Evolutionary conservation across 1,140 invertebrate species (phyloP).

Genomic region (Phymastichus coffea): DNA sequence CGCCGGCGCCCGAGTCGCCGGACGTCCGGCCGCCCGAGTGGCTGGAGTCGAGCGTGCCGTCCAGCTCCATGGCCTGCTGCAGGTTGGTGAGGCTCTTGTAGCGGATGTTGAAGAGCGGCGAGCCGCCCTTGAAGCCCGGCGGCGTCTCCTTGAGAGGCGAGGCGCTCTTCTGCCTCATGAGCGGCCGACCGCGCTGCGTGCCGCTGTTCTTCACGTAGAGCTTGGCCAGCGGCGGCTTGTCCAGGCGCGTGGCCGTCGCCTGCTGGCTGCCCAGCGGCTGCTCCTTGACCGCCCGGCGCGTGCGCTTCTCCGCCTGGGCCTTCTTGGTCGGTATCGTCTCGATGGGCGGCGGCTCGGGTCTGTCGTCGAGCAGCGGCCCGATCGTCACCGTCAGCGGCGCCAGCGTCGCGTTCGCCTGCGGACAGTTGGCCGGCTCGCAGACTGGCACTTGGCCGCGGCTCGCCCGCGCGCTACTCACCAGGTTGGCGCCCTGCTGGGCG

Average conservation of each 20-base stretch:
- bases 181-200: constrained; percentile 65
- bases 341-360: constrained; percentile 85
- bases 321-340: constrained; percentile 88
- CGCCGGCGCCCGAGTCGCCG: constrained; percentile 76
- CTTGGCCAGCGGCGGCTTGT: constrained; percentile 63
- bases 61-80: constrained; percentile 74
- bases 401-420: constrained; percentile 24
- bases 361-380: constrained; percentile 57
- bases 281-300: constrained; percentile 58
- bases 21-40: constrained; percentile 83
- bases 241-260: constrained; percentile 40
- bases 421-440: too few relatives aligned
- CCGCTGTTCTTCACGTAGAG: constrained; percentile 76
- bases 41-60: constrained; percentile 83
- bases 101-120: constrained; percentile 77
- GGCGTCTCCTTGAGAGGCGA: constrained; percentile 73
- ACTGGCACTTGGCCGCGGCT: constrained; percentile 29
- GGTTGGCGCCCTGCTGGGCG: constrained; percentile 25
- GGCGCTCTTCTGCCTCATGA: constrained; percentile 70
- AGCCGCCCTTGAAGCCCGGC: constrained; percentile 70
- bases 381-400: constrained; percentile 50
- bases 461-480: not conserved
- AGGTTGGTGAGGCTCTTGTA: constrained; percentile 82
- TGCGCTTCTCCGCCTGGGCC: constrained; percentile 70
- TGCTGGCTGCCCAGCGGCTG: constrained; percentile 42